Evolutionary conservation across 2,888 invertebrate genomes (phyloP).

Genomic region (Zaprionus lineosus): DNA sequence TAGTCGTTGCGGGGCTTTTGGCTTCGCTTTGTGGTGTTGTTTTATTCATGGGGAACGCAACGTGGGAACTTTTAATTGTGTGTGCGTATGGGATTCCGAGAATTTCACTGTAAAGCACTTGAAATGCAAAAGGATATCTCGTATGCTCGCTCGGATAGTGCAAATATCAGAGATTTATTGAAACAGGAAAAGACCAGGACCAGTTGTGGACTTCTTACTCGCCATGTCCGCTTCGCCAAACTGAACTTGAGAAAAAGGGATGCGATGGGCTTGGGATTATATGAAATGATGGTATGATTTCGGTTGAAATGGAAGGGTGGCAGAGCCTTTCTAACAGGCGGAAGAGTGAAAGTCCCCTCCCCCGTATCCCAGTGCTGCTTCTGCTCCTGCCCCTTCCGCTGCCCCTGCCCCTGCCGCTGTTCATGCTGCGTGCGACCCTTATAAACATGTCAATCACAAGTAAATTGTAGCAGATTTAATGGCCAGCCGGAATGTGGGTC

Average conservation of each 20-base stretch:
- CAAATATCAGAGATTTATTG: slow-evolving; percentile 71
- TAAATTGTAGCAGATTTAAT: slow-evolving; percentile 76
- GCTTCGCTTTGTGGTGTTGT: slow-evolving; percentile 35
- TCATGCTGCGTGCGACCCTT: slow-evolving; percentile 62
- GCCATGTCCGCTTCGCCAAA: slow-evolving; percentile 22
- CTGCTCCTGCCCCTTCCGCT: too few relatives aligned
- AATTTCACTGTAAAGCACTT: slow-evolving; percentile 54
- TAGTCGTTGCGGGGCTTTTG: not conserved
- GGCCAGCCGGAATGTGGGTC: slow-evolving; percentile 55
- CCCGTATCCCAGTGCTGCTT: too few relatives aligned
- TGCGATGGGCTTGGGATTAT: too few relatives aligned
- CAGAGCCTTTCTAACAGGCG: too few relatives aligned
- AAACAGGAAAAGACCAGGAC: slow-evolving; percentile 20
- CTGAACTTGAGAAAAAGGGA: not conserved
- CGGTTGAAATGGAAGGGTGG: slow-evolving; percentile 6
- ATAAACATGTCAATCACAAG: slow-evolving; percentile 78
- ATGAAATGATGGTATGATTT: not conserved
- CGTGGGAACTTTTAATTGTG: slow-evolving; percentile 77
- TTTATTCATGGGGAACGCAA: slow-evolving; percentile 64
- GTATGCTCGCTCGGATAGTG: slow-evolving; percentile 60
- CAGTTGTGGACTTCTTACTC: slow-evolving; percentile 58
- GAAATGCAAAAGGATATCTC: slow-evolving; percentile 66
- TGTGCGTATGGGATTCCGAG: slow-evolving; percentile 59
- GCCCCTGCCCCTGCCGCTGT: too few relatives aligned
- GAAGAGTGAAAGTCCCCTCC: too few relatives aligned